Evolutionary conservation across 2,113 vertebrate genomes (phyloP).

Genomic region (Cranoglanis bouderius): DNA sequence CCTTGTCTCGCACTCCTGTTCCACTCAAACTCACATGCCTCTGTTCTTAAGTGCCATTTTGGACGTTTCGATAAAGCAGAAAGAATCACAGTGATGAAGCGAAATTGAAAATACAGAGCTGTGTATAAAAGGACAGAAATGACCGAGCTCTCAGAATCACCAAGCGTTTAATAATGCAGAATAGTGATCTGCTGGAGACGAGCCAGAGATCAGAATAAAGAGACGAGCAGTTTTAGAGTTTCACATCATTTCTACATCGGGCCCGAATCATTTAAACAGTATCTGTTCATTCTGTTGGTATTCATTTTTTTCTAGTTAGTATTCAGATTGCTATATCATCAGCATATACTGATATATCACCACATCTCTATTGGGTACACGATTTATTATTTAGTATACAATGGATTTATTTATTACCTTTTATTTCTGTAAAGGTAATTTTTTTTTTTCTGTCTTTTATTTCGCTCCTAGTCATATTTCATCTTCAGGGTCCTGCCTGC

Average conservation of each 20-base stretch:
- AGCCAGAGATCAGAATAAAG: neutral
- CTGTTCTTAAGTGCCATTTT: neutral
- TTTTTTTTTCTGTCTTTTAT: conserved; percentile 3
- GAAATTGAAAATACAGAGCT: neutral
- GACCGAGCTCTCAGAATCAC: neutral
- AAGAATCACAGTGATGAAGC: neutral
- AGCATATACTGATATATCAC: neutral
- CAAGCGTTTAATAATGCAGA: neutral
- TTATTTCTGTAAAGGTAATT: neutral
- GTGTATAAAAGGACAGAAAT: neutral
- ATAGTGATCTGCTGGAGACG: neutral
- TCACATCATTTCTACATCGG: neutral
- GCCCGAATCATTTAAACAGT: neutral
- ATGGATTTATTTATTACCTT: neutral
- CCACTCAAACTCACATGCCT: neutral
- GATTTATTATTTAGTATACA: neutral
- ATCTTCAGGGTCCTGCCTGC: neutral
- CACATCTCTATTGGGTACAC: neutral
- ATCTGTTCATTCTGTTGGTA: neutral
- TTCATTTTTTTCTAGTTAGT: neutral
- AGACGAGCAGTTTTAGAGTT: neutral
- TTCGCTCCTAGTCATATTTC: neutral
- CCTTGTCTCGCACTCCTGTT: neutral
- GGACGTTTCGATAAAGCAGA: neutral
- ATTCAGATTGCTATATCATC: neutral